Percentiles rank a stretch among this genome's conserved stretches.
phyloP scores from a whole-genome alignment of 1,140 invertebrate species.

The Hycleus cichorii region DNA sequence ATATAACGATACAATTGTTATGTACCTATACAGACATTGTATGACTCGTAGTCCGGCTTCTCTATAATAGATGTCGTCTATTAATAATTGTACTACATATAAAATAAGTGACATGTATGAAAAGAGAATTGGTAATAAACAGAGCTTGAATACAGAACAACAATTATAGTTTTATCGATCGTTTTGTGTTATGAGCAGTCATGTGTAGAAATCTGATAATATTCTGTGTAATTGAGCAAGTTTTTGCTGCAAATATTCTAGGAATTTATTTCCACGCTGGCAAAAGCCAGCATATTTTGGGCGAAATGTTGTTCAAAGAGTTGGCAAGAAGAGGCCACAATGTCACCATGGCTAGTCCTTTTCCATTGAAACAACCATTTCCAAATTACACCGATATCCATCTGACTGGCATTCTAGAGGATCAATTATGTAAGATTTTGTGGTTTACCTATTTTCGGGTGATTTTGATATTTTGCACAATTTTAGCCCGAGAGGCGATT shows the following conservation, averaged over 20 bases:
- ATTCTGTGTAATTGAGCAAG: not conserved
- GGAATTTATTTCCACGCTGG: conserved; percentile 14
- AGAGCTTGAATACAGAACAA: too few species aligned
- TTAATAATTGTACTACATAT: too few species aligned
- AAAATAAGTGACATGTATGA: too few species aligned
- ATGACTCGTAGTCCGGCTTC: too few species aligned
- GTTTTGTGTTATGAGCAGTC: too few species aligned
- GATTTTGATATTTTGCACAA: not conserved
- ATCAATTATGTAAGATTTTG: conserved; percentile 23
- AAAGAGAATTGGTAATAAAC: too few species aligned
- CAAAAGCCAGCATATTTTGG: conserved; percentile 21
- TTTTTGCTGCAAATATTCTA: conserved; percentile 16
- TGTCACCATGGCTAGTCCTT: conserved; percentile 45
- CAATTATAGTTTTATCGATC: not conserved
- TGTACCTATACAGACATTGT: too few species aligned
- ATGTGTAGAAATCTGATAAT: not conserved
- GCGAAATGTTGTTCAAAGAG: conserved; percentile 33
- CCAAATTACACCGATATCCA: conserved; percentile 45
- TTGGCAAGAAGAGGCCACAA: conserved; percentile 42
- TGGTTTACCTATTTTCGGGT: conserved; percentile 29
- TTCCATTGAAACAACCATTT: conserved; percentile 41
- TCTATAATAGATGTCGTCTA: too few species aligned
- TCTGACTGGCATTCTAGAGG: conserved; percentile 16
- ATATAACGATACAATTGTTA: too few species aligned
- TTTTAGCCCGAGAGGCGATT: conserved; percentile 10